Evolutionary conservation across 2,113 vertebrate genomes (phyloP).

Genomic region (Aepyceros melampus): DNA sequence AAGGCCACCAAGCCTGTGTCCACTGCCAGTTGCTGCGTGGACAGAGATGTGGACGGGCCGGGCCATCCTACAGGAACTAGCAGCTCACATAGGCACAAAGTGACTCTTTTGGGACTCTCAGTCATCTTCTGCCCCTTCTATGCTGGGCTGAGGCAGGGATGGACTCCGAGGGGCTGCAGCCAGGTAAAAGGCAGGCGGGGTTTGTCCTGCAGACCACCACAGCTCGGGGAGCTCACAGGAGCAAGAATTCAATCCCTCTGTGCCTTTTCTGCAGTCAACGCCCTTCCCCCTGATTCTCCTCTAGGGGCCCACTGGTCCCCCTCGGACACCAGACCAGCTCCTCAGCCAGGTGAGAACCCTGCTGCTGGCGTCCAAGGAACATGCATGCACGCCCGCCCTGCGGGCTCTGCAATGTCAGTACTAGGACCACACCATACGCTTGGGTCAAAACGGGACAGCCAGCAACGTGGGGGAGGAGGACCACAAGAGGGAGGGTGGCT

Average conservation of each 20-base stretch:
- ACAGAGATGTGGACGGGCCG: background rate
- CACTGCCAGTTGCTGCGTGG: background rate
- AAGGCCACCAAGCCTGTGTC: background rate
- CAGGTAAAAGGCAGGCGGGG: background rate
- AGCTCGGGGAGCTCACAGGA: background rate
- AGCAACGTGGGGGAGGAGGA: background rate
- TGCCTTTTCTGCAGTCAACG: background rate
- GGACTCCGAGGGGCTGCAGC: background rate
- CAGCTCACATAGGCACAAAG: background rate
- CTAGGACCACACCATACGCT: background rate
- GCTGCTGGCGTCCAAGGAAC: background rate
- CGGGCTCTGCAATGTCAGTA: slow-evolving; percentile 65
- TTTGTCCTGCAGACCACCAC: background rate
- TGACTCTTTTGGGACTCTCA: background rate
- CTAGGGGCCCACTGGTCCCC: background rate
- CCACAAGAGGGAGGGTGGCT: background rate
- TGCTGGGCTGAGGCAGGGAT: background rate
- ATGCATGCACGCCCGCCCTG: slow-evolving; percentile 26
- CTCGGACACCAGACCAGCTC: background rate
- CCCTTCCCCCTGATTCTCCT: background rate
- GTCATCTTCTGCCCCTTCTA: background rate
- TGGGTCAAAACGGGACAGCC: slow-evolving; percentile 69
- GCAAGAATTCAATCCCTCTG: background rate
- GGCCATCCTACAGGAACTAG: background rate
- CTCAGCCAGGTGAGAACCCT: background rate